phyloP scores from a whole-genome alignment of 2,797 vertebrate species.

The Danio albolineatus region DNA sequence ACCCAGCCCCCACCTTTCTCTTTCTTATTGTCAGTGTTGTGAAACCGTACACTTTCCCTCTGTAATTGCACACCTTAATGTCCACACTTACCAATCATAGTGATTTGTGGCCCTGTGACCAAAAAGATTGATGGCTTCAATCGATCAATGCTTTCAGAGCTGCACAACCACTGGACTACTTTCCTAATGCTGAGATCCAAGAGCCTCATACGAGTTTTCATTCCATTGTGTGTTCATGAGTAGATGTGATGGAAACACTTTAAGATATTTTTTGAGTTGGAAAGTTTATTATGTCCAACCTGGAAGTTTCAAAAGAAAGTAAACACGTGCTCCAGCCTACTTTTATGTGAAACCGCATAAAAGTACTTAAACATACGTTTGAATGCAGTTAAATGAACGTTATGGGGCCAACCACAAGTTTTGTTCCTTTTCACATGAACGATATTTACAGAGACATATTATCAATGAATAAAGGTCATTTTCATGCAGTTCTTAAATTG shows the following conservation, averaged over 20 bases:
- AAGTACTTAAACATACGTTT: too few relatives aligned
- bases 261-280: not conserved
- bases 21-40: conserved; percentile 41
- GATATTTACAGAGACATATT: too few relatives aligned
- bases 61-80: conserved; percentile 45
- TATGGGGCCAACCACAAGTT: too few relatives aligned
- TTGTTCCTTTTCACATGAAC: too few relatives aligned
- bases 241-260: not conserved
- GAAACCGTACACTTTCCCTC: conserved; percentile 38
- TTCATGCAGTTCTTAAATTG: too few relatives aligned
- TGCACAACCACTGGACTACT: not conserved
- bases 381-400: too few relatives aligned
- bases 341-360: too few relatives aligned
- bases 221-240: not conserved
- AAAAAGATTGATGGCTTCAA: conserved; percentile 34
- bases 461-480: too few relatives aligned
- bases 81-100: conserved; percentile 42
- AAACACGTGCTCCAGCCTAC: too few relatives aligned
- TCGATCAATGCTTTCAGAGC: conserved; percentile 32
- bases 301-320: not conserved
- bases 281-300: not conserved
- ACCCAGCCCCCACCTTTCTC: conserved; percentile 36
- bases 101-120: conserved; percentile 35
- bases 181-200: not conserved
- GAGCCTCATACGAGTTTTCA: conserved; percentile 7